Percentiles rank a stretch among this genome's conserved stretches.
These are phyloP conservation scores for Aspidapion aeneum DNA, from an alignment of 2,888 invertebrate species.

Conservation along the genomic window DNA sequence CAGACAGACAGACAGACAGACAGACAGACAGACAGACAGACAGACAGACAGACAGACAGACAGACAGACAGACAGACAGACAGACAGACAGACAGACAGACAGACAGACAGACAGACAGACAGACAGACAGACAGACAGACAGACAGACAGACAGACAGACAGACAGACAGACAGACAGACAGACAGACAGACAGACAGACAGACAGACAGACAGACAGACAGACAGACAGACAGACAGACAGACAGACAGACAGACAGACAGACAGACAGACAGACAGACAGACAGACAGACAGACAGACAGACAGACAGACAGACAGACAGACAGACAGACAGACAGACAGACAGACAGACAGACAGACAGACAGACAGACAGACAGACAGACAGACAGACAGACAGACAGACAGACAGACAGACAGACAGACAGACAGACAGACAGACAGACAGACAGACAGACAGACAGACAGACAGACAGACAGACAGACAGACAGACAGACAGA, in stretches of 20 bases:
- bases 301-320: constrained; percentile 12
- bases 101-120: constrained; percentile 21
- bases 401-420: constrained; percentile 12
- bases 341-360: constrained; percentile 14
- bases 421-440: constrained; percentile 13
- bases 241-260: constrained; percentile 18
- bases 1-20: neutral
- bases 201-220: constrained; percentile 16
- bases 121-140: constrained; percentile 20
- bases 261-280: constrained; percentile 2
- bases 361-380: constrained; percentile 15
- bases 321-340: no score
- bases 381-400: constrained; percentile 15
- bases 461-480: neutral
- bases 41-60: constrained; percentile 18
- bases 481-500: no score
- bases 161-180: no score
- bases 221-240: constrained; percentile 19
- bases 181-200: constrained; percentile 15
- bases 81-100: constrained; percentile 20
- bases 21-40: constrained; percentile 11
- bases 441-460: constrained; percentile 4
- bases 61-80: constrained; percentile 18
- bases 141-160: constrained; percentile 18
- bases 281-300: constrained; percentile 12